phyloP scores from a whole-genome alignment of 1,140 invertebrate species.

The Apis dorsata region DNA sequence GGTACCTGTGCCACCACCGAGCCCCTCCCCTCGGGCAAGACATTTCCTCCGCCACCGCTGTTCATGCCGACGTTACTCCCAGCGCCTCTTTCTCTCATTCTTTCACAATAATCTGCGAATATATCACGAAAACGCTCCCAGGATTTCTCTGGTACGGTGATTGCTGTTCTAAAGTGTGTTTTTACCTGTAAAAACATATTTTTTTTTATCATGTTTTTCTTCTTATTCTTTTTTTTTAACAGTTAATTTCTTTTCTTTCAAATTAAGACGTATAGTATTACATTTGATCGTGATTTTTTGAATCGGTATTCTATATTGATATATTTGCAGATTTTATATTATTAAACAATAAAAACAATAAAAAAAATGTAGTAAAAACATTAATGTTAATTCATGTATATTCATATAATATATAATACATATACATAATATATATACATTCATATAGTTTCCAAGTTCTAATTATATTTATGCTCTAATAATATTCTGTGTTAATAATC shows the following conservation, averaged over 20 bases:
- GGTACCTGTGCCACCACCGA: conserved; percentile 76
- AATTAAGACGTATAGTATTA: neutral
- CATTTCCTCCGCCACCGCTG: conserved; percentile 67
- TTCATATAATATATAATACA: too few species aligned
- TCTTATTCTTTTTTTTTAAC: too few species aligned
- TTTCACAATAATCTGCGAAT: conserved; percentile 96
- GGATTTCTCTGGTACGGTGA: conserved; percentile 98
- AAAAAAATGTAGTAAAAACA: neutral
- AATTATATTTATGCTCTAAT: neutral
- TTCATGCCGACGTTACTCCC: conserved; percentile 70
- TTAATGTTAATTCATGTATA: too few species aligned
- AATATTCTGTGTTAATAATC: neutral
- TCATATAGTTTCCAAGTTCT: neutral
- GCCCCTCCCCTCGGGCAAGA: conserved; percentile 73
- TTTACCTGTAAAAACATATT: conserved; percentile 88
- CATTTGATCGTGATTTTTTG: too few species aligned
- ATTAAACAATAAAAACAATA: neutral
- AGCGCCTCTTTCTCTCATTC: conserved; percentile 87
- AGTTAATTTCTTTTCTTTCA: neutral
- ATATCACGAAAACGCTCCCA: conserved; percentile 98
- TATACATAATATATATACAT: too few species aligned
- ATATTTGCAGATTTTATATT: neutral
- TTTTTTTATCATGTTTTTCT: neutral
- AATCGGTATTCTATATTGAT: neutral
- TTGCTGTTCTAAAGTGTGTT: conserved; percentile 97